Evolutionary conservation across 92 coral and sea anemone species (phyloP), one percentile per base, ranked within the genome.

Genomic region (Meandrina meandrites): DNA sequence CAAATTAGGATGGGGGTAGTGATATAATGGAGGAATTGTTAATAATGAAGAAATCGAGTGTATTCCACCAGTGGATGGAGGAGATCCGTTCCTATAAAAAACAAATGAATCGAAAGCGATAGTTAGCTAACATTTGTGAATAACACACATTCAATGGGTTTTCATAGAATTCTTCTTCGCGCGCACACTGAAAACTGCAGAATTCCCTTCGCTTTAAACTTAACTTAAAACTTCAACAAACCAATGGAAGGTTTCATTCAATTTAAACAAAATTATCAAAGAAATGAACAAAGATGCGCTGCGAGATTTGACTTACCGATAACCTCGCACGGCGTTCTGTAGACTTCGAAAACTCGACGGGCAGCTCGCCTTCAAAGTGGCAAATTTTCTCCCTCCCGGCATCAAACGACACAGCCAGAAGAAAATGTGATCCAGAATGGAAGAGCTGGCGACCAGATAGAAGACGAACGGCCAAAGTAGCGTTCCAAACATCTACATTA

Each of bases 301-400:
- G 18, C 14, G 13, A 13, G 47, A 75, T 75, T 37, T 27, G 28
- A 75, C 88, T 37, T 24, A 94, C 95, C 94, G 87, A 91, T 90
- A 91, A 81, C 91, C 86, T 86, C 91, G 95, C 18, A 75, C 82
- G 21, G 79, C 79, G 88, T 50, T 88, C 80, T 88, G 94, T 21
- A 88, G 86, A 89, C 84, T 89, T 86, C 93, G 93, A 79, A 89
- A 84, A 67, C 94, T 86, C 58, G 96, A 73, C 77, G 89, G 82
- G 48, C 75, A 53, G 92, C 93, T 90, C 78, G 98, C 93, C 94
- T 97, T 97, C 50, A 89, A 80, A 66, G 91, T 91, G 79, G 94
- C 91, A 89, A 95, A 88, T 91, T 93, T 95, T 84, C 98, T 94
- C 79, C 97, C 98, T 82, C 96, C 98, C 92, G 99, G 98, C 99